A percentile compares a stretch with the other conserved stretches of the same genome.
phyloP scores from a whole-genome alignment of 2,888 invertebrate species.

The Lymantria dispar region DNA sequence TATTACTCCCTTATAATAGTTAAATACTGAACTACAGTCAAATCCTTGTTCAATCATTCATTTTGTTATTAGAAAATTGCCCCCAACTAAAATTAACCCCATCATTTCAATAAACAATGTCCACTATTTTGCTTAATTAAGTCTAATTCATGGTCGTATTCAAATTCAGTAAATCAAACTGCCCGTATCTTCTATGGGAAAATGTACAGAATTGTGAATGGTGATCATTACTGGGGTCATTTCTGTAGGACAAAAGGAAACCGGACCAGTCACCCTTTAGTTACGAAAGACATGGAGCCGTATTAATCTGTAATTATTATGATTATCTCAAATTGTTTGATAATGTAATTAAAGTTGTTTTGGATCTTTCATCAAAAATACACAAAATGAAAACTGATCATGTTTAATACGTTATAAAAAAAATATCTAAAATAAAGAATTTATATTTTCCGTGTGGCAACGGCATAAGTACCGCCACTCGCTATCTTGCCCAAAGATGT shows the following conservation, averaged over 20 bases:
- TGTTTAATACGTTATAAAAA: no score
- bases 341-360: background rate
- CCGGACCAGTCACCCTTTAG: constrained; percentile 55
- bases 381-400: no score
- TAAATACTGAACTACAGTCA: constrained; percentile 46
- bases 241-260: constrained; percentile 70
- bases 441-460: no score
- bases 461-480: no score
- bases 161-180: constrained; percentile 74
- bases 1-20: background rate
- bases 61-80: constrained; percentile 15
- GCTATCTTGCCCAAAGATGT: no score
- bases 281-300: constrained; percentile 42
- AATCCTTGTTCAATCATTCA: constrained; percentile 13
- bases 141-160: constrained; percentile 70
- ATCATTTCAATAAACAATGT: constrained; percentile 33
- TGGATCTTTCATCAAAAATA: background rate
- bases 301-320: constrained; percentile 7
- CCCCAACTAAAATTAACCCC: constrained; percentile 35
- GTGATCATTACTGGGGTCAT: constrained; percentile 78
- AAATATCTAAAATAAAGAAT: no score
- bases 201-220: constrained; percentile 66
- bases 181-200: constrained; percentile 80
- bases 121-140: constrained; percentile 69
- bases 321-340: background rate